Conservation (phyloP, 2,797 vertebrate species). For the Fratercula arctica region DNA sequence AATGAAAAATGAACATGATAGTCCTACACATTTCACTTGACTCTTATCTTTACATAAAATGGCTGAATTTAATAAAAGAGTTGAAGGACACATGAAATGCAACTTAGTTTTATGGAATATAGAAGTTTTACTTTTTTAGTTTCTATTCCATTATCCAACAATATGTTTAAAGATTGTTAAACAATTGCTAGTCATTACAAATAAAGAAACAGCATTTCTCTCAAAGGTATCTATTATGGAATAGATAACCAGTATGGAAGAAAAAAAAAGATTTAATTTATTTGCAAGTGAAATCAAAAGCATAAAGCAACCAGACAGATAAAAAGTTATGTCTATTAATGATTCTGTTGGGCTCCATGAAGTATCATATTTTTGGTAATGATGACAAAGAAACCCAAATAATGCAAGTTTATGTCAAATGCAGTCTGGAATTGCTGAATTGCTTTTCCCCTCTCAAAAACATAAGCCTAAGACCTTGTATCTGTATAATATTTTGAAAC, state of each 20-base stretch:
- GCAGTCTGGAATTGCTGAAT: constrained; percentile 45
- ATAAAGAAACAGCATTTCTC: not conserved
- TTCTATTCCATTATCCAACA: not conserved
- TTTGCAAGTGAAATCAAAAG: not conserved
- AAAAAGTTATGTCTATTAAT: constrained; percentile 23
- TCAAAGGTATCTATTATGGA: not conserved
- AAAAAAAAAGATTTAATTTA: not conserved
- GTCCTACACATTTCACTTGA: not conserved
- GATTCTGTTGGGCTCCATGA: constrained; percentile 16
- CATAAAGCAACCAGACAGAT: not conserved
- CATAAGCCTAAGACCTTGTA: constrained; percentile 29
- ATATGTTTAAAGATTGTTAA: not conserved
- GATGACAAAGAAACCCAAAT: constrained; percentile 46
- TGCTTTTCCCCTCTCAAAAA: constrained; percentile 65
- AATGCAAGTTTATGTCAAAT: constrained; percentile 35
- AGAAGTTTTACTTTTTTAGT: not conserved
- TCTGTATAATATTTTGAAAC: constrained; percentile 58
- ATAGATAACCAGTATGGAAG: not conserved
- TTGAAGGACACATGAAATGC: not conserved
- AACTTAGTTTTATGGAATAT: not conserved
- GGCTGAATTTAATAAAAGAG: not conserved
- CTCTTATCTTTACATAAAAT: not conserved
- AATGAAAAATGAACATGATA: not conserved
- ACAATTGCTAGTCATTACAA: not conserved
- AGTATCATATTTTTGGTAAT: constrained; percentile 46